Evolutionary conservation across 2,797 vertebrate genomes (phyloP), one percentile per base, ranked within the genome.

Genomic region (Macropus fuliginosus): DNA sequence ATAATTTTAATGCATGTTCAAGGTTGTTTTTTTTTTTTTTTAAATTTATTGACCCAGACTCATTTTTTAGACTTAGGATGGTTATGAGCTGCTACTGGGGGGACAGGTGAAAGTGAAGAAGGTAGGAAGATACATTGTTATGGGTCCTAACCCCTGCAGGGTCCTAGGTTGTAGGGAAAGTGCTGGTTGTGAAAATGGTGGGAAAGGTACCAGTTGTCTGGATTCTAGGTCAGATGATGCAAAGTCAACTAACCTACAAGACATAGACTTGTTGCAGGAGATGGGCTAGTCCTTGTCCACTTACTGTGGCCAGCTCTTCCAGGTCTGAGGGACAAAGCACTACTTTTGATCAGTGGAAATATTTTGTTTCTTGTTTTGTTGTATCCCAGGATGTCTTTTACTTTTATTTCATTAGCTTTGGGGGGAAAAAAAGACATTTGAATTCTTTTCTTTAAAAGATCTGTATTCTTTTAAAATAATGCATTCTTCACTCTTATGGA

Each of bases 401-500:
- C 66, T 94, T 92, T 56, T 92, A 29, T 91, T 97, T 95, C 14
- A 96, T 92, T 96, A 92, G 0, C 11, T 74, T 92, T 93, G 59
- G 54, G 90, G 55, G 96, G n/a, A n/a, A 34, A 91, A 90, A 1
- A 91, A 92, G 59, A 57, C 27, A 62, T 91, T 46, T 96, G 54
- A 89, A 96, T 94, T 55, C n/a, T 90, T 59, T 87, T 91, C 89
- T 95, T 50, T 93, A 96, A 95, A 59, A 90, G 6, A 56, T 46
- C 87, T 28, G 55, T 96, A 92, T 59, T 92, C 54, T 94, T 96
- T 96, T 96, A 62, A 93, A 94, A 97, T 93, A 93, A 96, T 56
- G 52, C 55, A 50, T 92, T 94, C 54, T 96, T 97, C 91, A 57
- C 24, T 90, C 0, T 91, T 92, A 34, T 50, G 95, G 92, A 95